Base-by-base conservation (phyloP, 2,113 vertebrate species). In the Eudyptes chrysolophus region DNA sequence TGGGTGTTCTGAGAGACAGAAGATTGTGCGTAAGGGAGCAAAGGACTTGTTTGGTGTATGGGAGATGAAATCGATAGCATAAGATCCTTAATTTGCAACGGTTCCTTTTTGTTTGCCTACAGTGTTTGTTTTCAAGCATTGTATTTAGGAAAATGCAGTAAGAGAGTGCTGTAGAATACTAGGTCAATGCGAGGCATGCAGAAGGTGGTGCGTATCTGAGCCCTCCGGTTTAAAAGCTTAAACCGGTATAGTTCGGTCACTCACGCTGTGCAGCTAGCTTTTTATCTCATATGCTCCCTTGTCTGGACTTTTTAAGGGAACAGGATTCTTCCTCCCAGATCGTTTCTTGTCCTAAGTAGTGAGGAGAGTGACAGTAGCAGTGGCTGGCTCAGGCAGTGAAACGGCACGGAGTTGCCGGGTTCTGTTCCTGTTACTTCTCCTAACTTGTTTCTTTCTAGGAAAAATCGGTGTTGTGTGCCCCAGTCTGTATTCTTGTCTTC, bases 191-290 rank as follows among this genome's bases (percentile, higher is more conserved):
- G 38, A 40, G 46, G 18, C 7, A 0, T 51, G 40, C 26, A 26
- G 11, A 36, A 25, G 10, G 3, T 13, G 9, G 7, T 64, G 15
- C 8, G 1, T 68, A 2, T 51, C 24, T 26, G 49, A 71, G 44
- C 15, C 6, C 11, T 27, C 26, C 29, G 26, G 15, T 38, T 60
- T 60, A 14, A 74, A 79, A 76, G 10, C 34, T 66, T 52, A 21
- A 75, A 2, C 20, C 26, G 27, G 1, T 19, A 6, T 6, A 8
- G 13, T 18, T 66, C 1, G 3, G 17, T 55, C 27, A 10, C 34
- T 57, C 1, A 0, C 0, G 0, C 16, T 29, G 79, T n/a, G 51
- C 38, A 26, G 26, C 3, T 21, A 7, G 18, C 3, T 57, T 78
- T 77, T 58, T 58, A 20, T 61, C 6, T 49, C 11, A 1, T 19